These are phyloP conservation scores for Eubucco bourcierii DNA, from an alignment of 2,113 vertebrate species.

Conservation along the genomic window DNA sequence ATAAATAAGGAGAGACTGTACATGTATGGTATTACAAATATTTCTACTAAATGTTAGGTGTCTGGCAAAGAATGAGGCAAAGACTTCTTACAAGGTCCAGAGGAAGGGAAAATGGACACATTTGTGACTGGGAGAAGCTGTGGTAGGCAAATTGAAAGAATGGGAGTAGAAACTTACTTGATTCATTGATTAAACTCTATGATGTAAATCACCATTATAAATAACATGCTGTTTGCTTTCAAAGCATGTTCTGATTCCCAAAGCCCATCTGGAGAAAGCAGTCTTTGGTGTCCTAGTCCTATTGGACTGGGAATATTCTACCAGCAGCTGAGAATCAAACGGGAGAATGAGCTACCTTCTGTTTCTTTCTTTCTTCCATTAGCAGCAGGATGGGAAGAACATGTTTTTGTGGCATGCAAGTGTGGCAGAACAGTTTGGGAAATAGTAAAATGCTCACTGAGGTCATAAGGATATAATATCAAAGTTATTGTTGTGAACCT, in stretches of 20 bases:
- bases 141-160: background rate
- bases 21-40: accelerated
- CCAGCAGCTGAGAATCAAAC: background rate
- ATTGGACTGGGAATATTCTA: background rate
- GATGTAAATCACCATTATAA: background rate
- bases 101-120: background rate
- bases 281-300: background rate
- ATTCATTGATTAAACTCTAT: background rate
- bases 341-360: background rate
- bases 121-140: background rate
- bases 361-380: background rate
- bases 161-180: background rate
- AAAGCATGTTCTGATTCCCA: background rate
- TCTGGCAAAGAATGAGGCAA: background rate
- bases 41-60: background rate
- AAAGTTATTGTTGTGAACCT: constrained; percentile 14
- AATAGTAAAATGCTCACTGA: background rate
- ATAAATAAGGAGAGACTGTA: background rate
- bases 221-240: accelerated
- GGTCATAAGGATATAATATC: background rate
- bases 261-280: background rate
- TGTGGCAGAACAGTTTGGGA: background rate
- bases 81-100: background rate
- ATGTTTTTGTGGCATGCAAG: background rate
- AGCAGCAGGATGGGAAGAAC: background rate